Evolutionary conservation across 2,113 vertebrate species (phyloP).

Genomic region (Carassius gibelio): DNA sequence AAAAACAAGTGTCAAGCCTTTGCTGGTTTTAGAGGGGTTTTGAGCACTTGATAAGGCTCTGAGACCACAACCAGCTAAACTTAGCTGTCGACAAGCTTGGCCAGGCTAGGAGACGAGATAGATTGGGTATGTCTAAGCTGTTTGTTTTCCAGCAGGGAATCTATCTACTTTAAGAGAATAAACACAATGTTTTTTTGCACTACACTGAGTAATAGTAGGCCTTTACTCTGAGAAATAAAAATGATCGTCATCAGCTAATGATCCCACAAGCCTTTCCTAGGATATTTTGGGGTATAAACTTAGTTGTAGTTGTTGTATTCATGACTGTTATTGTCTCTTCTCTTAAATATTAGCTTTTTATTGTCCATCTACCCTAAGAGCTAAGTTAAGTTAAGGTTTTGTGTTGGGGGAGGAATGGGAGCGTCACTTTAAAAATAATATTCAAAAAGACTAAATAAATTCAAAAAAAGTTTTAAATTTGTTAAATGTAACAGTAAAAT

Average conservation of each 20-base stretch:
- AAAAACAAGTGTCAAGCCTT: not conserved
- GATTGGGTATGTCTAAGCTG: not conserved
- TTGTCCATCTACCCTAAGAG: not conserved
- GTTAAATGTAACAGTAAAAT: not conserved
- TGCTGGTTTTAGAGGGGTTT: not conserved
- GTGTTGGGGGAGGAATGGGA: not conserved
- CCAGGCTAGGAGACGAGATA: not conserved
- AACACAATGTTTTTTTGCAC: not conserved
- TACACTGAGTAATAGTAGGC: not conserved
- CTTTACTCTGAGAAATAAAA: not conserved
- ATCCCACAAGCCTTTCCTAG: not conserved
- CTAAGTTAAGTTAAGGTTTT: not conserved
- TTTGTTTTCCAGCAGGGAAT: constrained; percentile 9
- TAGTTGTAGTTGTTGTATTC: not conserved
- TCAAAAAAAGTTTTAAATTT: not conserved
- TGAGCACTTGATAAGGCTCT: too few species aligned
- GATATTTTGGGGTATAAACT: not conserved
- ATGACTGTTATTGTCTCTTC: not conserved
- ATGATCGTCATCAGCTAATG: not conserved
- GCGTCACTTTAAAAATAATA: not conserved
- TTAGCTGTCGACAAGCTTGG: not conserved
- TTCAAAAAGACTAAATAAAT: too few species aligned
- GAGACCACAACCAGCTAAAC: not conserved
- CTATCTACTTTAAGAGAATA: not conserved
- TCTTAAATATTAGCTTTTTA: not conserved